Evolutionary conservation across 2,113 vertebrate species (phyloP).

Genomic region (Cyphomyrus plagiostoma): DNA sequence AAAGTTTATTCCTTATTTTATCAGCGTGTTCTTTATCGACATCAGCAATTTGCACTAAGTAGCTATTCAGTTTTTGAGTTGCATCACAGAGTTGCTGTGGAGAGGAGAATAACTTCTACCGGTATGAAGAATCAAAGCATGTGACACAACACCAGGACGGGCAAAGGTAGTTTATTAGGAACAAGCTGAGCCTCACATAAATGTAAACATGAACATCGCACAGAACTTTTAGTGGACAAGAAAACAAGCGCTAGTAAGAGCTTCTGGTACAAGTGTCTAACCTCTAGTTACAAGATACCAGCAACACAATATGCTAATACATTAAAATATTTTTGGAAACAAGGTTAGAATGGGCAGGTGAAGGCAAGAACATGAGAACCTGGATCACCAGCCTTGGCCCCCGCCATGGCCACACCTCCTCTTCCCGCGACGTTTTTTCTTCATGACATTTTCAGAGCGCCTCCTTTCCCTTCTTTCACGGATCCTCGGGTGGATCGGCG

Average conservation of each 20-base stretch:
- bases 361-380: not conserved
- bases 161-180: not conserved
- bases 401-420: not conserved
- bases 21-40: not conserved
- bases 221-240: not conserved
- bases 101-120: not conserved
- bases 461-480: not conserved
- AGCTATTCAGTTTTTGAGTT: not conserved
- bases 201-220: not conserved
- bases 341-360: not conserved
- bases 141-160: not conserved
- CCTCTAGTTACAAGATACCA: not conserved
- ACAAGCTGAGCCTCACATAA: not conserved
- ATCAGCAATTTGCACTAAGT: not conserved
- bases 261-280: not conserved
- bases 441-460: not conserved
- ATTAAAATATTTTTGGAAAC: not conserved
- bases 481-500: not conserved
- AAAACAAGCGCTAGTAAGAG: not conserved
- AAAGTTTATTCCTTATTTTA: not conserved
- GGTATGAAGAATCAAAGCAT: not conserved
- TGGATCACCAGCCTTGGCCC: not conserved
- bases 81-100: not conserved
- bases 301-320: not conserved
- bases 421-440: not conserved